Base-by-base conservation (phyloP, 2,888 invertebrate genomes). In the Caenorhabditis sp. region DNA sequence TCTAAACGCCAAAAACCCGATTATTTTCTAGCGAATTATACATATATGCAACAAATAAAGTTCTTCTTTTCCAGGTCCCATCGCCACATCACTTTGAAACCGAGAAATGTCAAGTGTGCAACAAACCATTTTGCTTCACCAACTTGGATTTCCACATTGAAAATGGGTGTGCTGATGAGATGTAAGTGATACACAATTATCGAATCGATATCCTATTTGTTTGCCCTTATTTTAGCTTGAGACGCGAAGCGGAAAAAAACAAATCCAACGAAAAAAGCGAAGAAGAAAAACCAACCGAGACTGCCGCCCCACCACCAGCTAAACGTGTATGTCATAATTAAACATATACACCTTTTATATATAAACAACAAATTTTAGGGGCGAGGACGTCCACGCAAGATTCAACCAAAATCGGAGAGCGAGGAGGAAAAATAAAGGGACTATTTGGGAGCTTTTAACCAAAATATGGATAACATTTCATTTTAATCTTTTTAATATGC, bases 121-220 rank as follows among this genome's bases (percentile, higher is more conserved):
- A 67, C 21, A 57, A 56, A 17, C 72, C 72, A 2, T 64, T 67
- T 26, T 61, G 52, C 26, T 61, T 72, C 20, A 26, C 61, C 27
- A 72, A 72, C 38, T 62, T 72, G 14, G 72, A 72, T 17, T 59
- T 59, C 50, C 72, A 72, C 54, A 59, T 72, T 4, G 72, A 67
- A 56, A 61, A 57, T 14, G 72, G 72, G 12, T 72, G 72, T 59
- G 72, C 64, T 14, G 65, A 56, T 23, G 65, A 67, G 61, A 67
- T 72, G 72, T 72, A 31, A 62, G 72, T 56, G 25, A 23, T 21
- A n/a, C 21, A 53, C 21, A 23, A 53, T 53, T 17, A 53, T 8
- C 31, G 10, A 31, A 31, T 31, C 31, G 10, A 31, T 31, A 31
- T 7, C 5, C 31, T 10, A 31, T 31, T 31, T n/a, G n/a, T n/a